Evolutionary conservation across 2,888 invertebrate genomes (phyloP).

Genomic region (Sminthurinus aureus): DNA sequence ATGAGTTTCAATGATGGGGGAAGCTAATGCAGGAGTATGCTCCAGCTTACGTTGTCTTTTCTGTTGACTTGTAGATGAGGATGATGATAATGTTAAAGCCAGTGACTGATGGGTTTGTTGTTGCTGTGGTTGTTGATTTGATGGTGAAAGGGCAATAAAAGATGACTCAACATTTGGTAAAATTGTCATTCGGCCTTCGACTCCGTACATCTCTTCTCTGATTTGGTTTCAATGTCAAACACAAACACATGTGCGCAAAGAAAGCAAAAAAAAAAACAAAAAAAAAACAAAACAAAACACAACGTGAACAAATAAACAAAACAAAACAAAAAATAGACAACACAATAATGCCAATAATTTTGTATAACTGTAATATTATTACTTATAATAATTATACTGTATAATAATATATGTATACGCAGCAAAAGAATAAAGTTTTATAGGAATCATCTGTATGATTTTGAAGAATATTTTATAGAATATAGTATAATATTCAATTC

Average conservation of each 20-base stretch:
- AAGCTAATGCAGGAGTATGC: too few relatives aligned
- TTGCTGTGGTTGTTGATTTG: constrained; percentile 6
- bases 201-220: constrained; percentile 58
- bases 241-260: constrained; percentile 36
- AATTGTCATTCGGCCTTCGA: constrained; percentile 58
- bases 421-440: too few relatives aligned
- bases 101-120: not conserved
- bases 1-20: not conserved
- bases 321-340: too few relatives aligned
- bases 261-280: constrained; percentile 41
- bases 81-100: not conserved
- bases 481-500: too few relatives aligned
- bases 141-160: constrained; percentile 25
- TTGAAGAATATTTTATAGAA: too few relatives aligned
- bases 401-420: too few relatives aligned
- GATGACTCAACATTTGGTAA: constrained; percentile 36
- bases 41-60: not conserved
- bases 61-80: constrained; percentile 14
- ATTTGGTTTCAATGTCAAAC: not conserved
- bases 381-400: too few relatives aligned
- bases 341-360: too few relatives aligned
- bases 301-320: not conserved
- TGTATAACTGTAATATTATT: too few relatives aligned
- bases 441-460: too few relatives aligned
- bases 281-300: constrained; percentile 14